Percentiles rank a stretch among this genome's conserved stretches.
These are phyloP conservation scores for Aleiodes sp. DNA, from an alignment of 1,140 invertebrate species.

Conservation along the genomic window DNA sequence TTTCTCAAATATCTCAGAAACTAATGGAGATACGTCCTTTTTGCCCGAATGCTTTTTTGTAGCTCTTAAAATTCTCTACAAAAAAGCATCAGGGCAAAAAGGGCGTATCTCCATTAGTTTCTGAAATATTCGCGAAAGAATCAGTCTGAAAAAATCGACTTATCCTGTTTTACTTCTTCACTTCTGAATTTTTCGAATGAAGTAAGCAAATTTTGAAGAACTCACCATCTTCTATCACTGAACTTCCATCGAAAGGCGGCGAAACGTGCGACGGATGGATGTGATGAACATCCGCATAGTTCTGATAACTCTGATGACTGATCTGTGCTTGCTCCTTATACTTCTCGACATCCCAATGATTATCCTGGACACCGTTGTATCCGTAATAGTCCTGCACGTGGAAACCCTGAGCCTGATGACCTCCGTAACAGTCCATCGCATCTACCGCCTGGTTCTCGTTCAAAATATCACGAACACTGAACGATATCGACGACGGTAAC, in stretches of 20 bases:
- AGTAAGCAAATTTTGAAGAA: too few species aligned
- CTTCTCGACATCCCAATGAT: slow-evolving; percentile 59
- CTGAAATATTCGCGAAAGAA: too few species aligned
- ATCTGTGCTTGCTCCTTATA: slow-evolving; percentile 54
- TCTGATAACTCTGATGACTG: slow-evolving; percentile 42
- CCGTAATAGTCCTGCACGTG: slow-evolving; percentile 56
- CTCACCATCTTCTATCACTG: slow-evolving; percentile 57
- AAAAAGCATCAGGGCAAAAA: too few species aligned
- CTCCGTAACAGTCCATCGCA: slow-evolving; percentile 58
- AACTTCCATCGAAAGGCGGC: slow-evolving; percentile 53
- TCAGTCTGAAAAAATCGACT: too few species aligned
- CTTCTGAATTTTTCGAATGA: too few species aligned
- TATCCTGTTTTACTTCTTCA: too few species aligned
- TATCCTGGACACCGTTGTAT: slow-evolving; percentile 51
- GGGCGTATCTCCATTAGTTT: too few species aligned
- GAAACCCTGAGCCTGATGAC: slow-evolving; percentile 43
- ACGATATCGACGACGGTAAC: slow-evolving; percentile 61
- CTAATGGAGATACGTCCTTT: too few species aligned
- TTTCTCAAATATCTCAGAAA: too few species aligned
- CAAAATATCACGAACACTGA: slow-evolving; percentile 81
- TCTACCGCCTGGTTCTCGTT: slow-evolving; percentile 62
- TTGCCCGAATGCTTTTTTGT: too few species aligned
- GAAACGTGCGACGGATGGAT: slow-evolving; percentile 50
- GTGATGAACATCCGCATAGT: slow-evolving; percentile 55
- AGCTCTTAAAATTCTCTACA: too few species aligned